phyloP scores from a whole-genome alignment of 2,888 invertebrate genomes.

The Xanthorhoe spadicearia region DNA sequence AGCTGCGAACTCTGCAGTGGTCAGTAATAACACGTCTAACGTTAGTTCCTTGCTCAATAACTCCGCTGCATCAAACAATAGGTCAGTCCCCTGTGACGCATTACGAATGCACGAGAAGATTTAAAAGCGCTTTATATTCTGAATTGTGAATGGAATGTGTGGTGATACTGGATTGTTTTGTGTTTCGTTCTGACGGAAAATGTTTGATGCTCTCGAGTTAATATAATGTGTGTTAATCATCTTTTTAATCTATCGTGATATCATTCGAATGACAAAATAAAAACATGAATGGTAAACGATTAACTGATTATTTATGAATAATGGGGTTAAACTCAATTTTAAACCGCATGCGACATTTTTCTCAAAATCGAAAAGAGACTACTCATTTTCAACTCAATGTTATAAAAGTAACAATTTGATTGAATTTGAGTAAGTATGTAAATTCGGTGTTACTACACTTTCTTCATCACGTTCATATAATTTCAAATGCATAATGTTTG shows the following conservation, averaged over 20 bases:
- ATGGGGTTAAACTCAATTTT: too few relatives aligned
- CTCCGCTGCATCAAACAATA: conserved; percentile 80
- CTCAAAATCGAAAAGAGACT: background rate
- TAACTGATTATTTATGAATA: too few relatives aligned
- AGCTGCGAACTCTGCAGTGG: conserved; percentile 83
- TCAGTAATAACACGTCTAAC: conserved; percentile 76
- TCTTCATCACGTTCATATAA: conserved; percentile 7
- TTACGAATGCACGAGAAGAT: conserved; percentile 45
- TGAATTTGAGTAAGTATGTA: background rate
- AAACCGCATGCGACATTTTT: background rate
- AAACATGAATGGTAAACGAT: too few relatives aligned
- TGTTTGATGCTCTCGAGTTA: background rate
- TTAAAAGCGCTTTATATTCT: conserved; percentile 23
- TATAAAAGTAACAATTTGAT: background rate
- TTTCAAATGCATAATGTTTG: conserved; percentile 17
- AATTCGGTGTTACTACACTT: conserved; percentile 15
- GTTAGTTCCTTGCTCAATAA: conserved; percentile 86
- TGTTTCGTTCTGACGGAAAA: background rate
- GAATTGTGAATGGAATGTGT: background rate
- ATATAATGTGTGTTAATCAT: too few relatives aligned
- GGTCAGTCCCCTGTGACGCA: conserved; percentile 70
- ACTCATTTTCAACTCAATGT: background rate
- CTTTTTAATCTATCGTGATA: too few relatives aligned
- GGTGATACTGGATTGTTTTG: conserved; percentile 8
- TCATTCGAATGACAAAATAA: too few relatives aligned